Evolutionary conservation across 1,140 invertebrate genomes (phyloP), one percentile per base, ranked within the genome.

Genomic region (Melitaea cinxia): DNA sequence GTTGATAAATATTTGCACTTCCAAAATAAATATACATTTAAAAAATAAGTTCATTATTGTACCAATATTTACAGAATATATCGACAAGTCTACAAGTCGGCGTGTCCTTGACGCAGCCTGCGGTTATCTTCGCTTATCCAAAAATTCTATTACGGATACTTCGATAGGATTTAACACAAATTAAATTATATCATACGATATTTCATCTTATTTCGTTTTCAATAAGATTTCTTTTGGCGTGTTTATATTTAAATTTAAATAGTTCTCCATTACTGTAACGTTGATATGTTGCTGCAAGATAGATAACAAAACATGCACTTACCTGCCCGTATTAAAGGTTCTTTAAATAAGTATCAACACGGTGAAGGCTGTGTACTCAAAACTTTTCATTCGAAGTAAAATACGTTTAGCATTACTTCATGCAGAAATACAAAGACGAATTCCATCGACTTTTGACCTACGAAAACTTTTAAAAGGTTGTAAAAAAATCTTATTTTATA

Each of bases 101-200:
- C 37, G 30, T 69, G 67, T 69, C 67, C 67, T 69, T 69, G 60
- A 69, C 42, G 56, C 56, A 49, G 23, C 47, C 47, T 53, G 33
- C 33, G 33, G 21, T 68, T 64, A 69, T 69, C 67, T 55, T 58
- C 17, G 37, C 33, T 65, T 65, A 65, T 65, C 62, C 62, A 49
- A 65, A 65, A 65, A 65, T 33, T 54, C 35, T 57, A 65, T 65
- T 65, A 57, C 62, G 28, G 54, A 57, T 30, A 65, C 62, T 21
- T 21, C 33, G 53, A 64, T 64, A 65, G 3, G 17, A 42, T 65
- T 35, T 26, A 58, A 52, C 42, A 52, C 21, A 61, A 15, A 14
- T 15, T 35, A 55, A 23, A 55, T 35, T 35, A 55, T 39, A 4
- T 37, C 5, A 55, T 58, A 12, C 53, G 15, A 47, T 45, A 19